Percentiles rank a stretch among this genome's conserved stretches.
phyloP scores from a whole-genome alignment of 2,797 vertebrate species.

The Helarctos malayanus region DNA sequence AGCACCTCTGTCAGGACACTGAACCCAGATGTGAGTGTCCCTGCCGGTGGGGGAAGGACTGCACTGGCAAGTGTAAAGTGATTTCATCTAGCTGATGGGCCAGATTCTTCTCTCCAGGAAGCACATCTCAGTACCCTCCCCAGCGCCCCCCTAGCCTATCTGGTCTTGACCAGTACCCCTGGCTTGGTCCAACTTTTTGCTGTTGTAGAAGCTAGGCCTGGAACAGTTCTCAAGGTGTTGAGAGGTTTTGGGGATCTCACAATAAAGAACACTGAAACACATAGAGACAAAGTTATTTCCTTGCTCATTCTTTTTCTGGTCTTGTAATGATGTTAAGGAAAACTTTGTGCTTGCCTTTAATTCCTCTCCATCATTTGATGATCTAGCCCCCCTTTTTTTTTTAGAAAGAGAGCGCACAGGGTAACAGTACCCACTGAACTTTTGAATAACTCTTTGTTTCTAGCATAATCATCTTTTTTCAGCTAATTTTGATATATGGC shows the following conservation, averaged over 20 bases:
- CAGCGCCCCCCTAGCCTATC: background rate
- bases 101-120: background rate
- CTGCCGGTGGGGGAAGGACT: background rate
- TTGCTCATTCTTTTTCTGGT: background rate
- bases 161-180: background rate
- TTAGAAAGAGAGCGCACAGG: background rate
- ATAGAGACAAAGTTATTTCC: background rate
- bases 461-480: slow-evolving; percentile 2
- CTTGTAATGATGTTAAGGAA: background rate
- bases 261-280: background rate
- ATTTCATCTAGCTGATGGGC: no score
- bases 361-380: background rate
- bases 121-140: background rate
- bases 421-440: background rate
- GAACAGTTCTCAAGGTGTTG: background rate
- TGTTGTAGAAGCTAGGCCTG: background rate
- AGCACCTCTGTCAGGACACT: background rate
- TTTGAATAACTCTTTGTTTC: slow-evolving; percentile 24
- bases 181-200: background rate
- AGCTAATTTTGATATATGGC: slow-evolving; percentile 48
- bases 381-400: background rate
- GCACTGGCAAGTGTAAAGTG: background rate
- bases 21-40: background rate
- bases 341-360: background rate
- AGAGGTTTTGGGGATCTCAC: background rate